Evolutionary conservation across 2,888 invertebrate genomes (phyloP), one percentile per base, ranked within the genome.

Genomic region (Drosophila seclusa): DNA sequence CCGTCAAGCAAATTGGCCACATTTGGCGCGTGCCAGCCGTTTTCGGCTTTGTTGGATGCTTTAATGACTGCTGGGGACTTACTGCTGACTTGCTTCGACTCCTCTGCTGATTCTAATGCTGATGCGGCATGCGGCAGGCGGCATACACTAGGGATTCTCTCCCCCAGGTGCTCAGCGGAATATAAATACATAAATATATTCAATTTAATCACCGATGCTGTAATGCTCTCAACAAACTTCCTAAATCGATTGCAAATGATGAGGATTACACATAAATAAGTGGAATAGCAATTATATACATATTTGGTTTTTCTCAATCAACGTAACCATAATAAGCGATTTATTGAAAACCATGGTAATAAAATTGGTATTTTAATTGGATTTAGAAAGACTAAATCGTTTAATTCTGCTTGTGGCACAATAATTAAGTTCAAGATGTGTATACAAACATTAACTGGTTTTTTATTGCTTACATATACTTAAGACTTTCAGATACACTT

Each of bases 11-110:
- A 87, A 87, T 87, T 87, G 84, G 87, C 75, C 80, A 83, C 88
- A 83, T 86, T 88, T 86, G 73, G 80, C 88, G 75, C 71, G 73
- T 83, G 82, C 75, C 80, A 73, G 63, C 81, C 66, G 73, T 81
- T 83, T 81, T 83, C 67, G 72, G 76, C 73, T 78, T 80, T 65
- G 80, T 73, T 69, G 73, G 72, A 49, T 68, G 60, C 79, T 60
- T 68, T 87, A 84, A 87, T 84, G 82, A 87, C 80, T 71, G 72
- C 52, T 73, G 78, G 67, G 82, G 45, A 45, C 16, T 24, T 24
- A 8, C 45, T 45, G 45, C 45, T 38, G 27, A 27, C 54, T 27
- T 38, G 80, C 62, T 8, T 49, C 50, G 24, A 52, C 36, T 29
- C n/a, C 32, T 27, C 42, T 27, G 31, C 49, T 13, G 6, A 24